Evolutionary conservation across 2,797 vertebrate species (phyloP).

Genomic region (Dromococcyx pavoninus): DNA sequence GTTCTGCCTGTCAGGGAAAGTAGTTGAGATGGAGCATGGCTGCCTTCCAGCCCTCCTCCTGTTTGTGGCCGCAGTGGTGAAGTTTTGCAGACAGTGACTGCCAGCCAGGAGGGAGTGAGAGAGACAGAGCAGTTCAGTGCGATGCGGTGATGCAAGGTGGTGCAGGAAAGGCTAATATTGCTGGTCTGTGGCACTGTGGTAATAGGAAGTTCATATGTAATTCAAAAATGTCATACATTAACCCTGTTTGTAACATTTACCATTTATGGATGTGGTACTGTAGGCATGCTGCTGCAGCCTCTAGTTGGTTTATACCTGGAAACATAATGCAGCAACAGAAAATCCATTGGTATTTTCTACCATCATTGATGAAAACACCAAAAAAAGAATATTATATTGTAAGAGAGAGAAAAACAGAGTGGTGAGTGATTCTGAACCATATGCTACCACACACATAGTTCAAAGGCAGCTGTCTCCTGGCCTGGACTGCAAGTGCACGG

Average conservation of each 20-base stretch:
- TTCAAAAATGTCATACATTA: background rate
- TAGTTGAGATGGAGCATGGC: background rate
- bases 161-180: background rate
- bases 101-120: background rate
- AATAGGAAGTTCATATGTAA: background rate
- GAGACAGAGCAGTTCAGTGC: background rate
- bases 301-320: background rate
- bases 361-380: background rate
- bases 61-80: accelerated
- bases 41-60: background rate
- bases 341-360: background rate
- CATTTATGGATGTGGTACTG: background rate
- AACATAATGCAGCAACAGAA: background rate
- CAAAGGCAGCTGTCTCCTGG: background rate
- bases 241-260: background rate
- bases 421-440: background rate
- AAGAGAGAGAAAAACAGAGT: background rate
- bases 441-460: background rate
- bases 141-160: background rate
- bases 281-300: background rate
- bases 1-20: accelerated
- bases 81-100: accelerated
- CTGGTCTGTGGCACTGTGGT: background rate
- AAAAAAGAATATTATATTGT: background rate
- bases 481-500: background rate